Percentiles rank a stretch among this genome's conserved stretches.
Conservation (phyloP, 2,888 invertebrate species). For the Herminia tarsipennalis region DNA sequence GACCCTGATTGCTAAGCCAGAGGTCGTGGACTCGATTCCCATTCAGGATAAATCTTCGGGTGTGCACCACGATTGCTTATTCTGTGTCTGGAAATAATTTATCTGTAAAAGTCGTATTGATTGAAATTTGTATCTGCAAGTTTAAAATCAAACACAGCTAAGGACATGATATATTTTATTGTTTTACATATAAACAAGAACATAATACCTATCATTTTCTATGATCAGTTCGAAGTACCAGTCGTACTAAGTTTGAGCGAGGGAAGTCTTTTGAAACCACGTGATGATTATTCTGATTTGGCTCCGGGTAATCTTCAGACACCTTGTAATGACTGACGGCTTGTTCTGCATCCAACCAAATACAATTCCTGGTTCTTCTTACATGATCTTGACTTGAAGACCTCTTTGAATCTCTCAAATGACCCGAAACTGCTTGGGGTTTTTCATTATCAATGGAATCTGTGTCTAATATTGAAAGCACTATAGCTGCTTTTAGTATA, state of each 20-base stretch:
- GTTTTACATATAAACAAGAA: too few species aligned
- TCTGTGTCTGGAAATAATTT: too few species aligned
- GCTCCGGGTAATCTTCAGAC: constrained; percentile 49
- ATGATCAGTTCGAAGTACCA: background rate
- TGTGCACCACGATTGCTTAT: too few species aligned
- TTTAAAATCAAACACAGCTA: too few species aligned
- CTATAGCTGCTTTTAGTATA: constrained; percentile 2
- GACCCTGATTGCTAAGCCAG: too few species aligned
- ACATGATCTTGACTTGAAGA: constrained; percentile 11
- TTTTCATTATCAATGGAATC: background rate
- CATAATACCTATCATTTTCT: too few species aligned
- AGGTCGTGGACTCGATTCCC: too few species aligned
- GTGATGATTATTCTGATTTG: constrained; percentile 38
- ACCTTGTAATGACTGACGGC: constrained; percentile 44
- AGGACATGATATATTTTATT: too few species aligned
- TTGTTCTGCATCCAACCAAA: constrained; percentile 24
- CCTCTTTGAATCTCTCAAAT: background rate
- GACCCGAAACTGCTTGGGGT: background rate
- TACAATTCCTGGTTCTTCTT: constrained; percentile 26
- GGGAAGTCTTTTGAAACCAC: constrained; percentile 52
- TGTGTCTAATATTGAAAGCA: background rate
- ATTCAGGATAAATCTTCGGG: too few species aligned
- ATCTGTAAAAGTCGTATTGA: too few species aligned
- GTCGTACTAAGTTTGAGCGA: constrained; percentile 36
- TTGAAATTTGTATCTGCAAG: too few species aligned